A percentile compares a stretch with the other conserved stretches of the same genome.
These are phyloP conservation scores for Knipowitschia caucasica DNA, from an alignment of 2,797 vertebrate genomes.

Conservation along the genomic window DNA sequence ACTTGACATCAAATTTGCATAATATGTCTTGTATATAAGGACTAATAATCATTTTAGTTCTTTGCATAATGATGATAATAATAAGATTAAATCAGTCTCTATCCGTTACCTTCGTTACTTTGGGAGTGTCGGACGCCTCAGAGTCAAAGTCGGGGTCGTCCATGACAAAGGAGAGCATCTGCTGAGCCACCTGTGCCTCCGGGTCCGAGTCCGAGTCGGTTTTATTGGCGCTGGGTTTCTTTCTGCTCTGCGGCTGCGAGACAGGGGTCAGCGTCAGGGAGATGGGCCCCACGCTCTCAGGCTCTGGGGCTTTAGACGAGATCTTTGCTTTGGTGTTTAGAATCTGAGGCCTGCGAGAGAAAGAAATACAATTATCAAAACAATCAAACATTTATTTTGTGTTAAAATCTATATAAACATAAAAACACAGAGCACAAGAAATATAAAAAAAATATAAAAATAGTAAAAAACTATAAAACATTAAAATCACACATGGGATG, in stretches of 20 bases:
- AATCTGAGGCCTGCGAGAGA: slow-evolving; percentile 70
- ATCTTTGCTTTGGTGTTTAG: slow-evolving; percentile 61
- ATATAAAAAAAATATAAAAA: no score
- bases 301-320: slow-evolving; percentile 48
- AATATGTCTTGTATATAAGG: no score
- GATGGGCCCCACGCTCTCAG: slow-evolving; percentile 47
- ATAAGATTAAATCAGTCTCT: no score
- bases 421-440: no score
- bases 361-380: no score
- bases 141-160: slow-evolving; percentile 97
- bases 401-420: no score
- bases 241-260: slow-evolving; percentile 47
- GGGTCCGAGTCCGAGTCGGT: slow-evolving; percentile 84
- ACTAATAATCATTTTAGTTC: no score
- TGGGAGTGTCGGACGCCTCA: slow-evolving; percentile 82
- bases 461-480: no score
- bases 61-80: no score
- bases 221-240: slow-evolving; percentile 57
- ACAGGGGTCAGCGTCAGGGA: slow-evolving; percentile 53
- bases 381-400: no score
- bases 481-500: no score
- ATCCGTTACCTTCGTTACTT: slow-evolving; percentile 63
- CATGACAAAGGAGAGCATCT: slow-evolving; percentile 96
- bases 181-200: slow-evolving; percentile 85
- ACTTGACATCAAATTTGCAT: no score